Evolutionary conservation across 2,797 vertebrate genomes (phyloP), one percentile per base, ranked within the genome.

Genomic region (Lindbergichthys nudifrons): DNA sequence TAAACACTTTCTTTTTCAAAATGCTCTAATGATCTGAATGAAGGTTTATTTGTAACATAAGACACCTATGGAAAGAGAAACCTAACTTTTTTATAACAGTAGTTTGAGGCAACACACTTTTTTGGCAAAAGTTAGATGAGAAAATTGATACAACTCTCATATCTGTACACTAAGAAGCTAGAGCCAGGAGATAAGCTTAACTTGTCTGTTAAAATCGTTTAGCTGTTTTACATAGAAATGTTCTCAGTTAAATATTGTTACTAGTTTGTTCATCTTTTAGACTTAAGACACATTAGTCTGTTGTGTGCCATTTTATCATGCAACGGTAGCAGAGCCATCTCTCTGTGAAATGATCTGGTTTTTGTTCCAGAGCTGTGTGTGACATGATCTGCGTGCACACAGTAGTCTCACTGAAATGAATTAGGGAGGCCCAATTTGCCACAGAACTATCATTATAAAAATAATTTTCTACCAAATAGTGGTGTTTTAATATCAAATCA

Each of bases 361-460:
- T 54, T 39, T 48, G 1, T n/a, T n/a, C 48, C 32, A 19, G 18
- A 79, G 59, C 51, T 21, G 51, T 45, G n/a, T n/a, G 11, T 54
- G 50, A 61, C n/a, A 50, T 30, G 14, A 75, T 56, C 26, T 45
- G 26, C 46, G 41, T 54, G 36, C 63, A 32, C 41, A 70, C n/a
- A 39, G 47, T 30, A 1, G 9, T 45, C 14, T 52, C 48, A 39
- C n/a, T 60, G 47, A 43, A 64, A 54, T 26, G 1, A 59, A 70
- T 45, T 36, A 54, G 9, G 10, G 15, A 43, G 42, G 26, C 7
- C 21, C 50, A 18, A 51, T 57, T 45, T 39, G 2, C 18, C 43
- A 53, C 8, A 59, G 30, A 79, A 11, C 15, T 23, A 54, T 5
- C 1, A 19, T 41, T 51, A 36, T n/a, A 66, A 57, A 65, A 36